Conservation (phyloP, 2,797 vertebrate genomes). For the Taeniopygia guttata region DNA sequence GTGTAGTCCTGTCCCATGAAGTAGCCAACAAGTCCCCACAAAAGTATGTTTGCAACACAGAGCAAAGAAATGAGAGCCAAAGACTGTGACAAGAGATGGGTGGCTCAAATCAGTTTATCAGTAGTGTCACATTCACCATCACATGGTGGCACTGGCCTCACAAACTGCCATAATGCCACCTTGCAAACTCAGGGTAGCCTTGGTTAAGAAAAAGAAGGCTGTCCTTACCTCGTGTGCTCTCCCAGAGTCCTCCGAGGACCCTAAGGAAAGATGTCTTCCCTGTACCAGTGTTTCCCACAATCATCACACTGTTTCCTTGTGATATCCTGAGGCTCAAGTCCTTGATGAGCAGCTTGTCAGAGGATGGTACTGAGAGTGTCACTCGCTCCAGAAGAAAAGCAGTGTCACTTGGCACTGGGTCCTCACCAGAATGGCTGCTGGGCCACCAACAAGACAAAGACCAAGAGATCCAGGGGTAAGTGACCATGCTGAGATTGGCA, state of each 20-base stretch:
- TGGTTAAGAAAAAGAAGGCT: background rate
- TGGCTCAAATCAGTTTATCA: background rate
- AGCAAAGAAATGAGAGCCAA: background rate
- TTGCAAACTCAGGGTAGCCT: background rate
- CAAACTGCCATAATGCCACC: background rate
- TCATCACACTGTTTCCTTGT: slow-evolving; percentile 85
- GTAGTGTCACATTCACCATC: background rate
- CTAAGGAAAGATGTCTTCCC: slow-evolving; percentile 94
- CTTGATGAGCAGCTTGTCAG: slow-evolving; percentile 86
- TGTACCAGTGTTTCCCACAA: slow-evolving; percentile 94
- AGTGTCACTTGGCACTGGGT: slow-evolving; percentile 69
- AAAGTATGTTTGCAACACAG: background rate
- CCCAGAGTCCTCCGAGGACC: slow-evolving; percentile 90
- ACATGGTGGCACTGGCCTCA: background rate
- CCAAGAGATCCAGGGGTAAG: background rate
- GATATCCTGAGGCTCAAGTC: slow-evolving; percentile 87
- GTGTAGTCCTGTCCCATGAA: background rate
- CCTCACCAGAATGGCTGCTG: slow-evolving; percentile 67
- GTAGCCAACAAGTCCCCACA: background rate
- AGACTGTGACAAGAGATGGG: background rate
- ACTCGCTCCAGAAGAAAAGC: slow-evolving; percentile 87
- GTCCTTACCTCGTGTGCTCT: slow-evolving; percentile 80
- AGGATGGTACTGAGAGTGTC: slow-evolving; percentile 83
- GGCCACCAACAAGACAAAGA: slow-evolving; percentile 15
- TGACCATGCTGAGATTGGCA: background rate